These are phyloP conservation scores for Serripes groenlandicus DNA, from an alignment of 2,888 invertebrate genomes.

Conservation along the genomic window DNA sequence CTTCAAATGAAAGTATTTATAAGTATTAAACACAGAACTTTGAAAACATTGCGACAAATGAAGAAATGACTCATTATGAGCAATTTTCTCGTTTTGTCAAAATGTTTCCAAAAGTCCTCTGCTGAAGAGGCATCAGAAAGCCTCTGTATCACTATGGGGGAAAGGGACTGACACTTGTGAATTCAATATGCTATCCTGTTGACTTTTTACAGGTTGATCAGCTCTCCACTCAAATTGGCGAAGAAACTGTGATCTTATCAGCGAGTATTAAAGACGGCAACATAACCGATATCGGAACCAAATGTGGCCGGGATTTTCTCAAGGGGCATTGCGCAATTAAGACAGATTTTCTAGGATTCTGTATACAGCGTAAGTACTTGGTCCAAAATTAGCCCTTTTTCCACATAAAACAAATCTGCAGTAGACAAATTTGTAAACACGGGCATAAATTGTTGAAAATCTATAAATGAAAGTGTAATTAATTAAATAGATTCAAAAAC, in stretches of 20 bases:
- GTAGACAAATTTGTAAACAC: too few relatives aligned
- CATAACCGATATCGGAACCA: conserved; percentile 7
- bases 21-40: not conserved
- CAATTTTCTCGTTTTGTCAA: not conserved
- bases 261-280: conserved; percentile 8
- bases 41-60: not conserved
- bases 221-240: conserved; percentile 1
- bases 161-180: too few relatives aligned
- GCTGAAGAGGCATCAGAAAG: too few relatives aligned
- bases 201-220: conserved; percentile 7
- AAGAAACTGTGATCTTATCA: conserved; percentile 3
- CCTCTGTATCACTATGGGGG: too few relatives aligned
- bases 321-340: not conserved
- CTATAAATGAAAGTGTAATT: too few relatives aligned
- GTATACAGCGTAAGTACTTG: conserved; percentile 17
- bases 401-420: too few relatives aligned
- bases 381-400: not conserved
- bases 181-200: too few relatives aligned
- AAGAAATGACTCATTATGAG: not conserved
- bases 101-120: too few relatives aligned
- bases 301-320: conserved; percentile 19
- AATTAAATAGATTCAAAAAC: too few relatives aligned
- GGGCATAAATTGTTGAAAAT: too few relatives aligned
- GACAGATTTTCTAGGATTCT: conserved; percentile 16
- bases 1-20: too few relatives aligned